These are phyloP conservation scores for Cettia cetti DNA, from an alignment of 2,113 vertebrate genomes.

Conservation along the genomic window DNA sequence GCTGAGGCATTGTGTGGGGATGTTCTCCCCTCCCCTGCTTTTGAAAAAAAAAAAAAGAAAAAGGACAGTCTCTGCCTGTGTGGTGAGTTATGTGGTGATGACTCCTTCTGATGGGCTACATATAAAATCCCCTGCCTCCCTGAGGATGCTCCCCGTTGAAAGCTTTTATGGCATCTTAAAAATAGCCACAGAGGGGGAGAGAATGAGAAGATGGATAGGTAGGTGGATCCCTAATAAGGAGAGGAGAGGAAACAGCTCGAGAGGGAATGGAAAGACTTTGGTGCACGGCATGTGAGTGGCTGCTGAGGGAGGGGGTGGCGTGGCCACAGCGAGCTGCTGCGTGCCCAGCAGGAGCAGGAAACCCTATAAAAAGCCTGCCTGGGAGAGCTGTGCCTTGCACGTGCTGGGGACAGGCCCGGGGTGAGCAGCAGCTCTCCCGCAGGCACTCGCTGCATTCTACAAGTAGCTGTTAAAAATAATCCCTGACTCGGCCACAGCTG, in stretches of 20 bases:
- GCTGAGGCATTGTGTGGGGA: neutral
- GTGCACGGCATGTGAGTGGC: slow-evolving; percentile 26
- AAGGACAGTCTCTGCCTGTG: neutral
- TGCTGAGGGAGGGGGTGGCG: neutral
- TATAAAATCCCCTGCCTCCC: slow-evolving; percentile 8
- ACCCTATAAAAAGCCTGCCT: slow-evolving; percentile 38
- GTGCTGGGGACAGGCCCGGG: neutral
- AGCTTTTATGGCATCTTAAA: slow-evolving; percentile 64
- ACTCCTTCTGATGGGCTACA: neutral
- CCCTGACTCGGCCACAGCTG: neutral
- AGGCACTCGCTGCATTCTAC: neutral
- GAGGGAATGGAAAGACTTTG: slow-evolving; percentile 65
- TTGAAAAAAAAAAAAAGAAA: neutral
- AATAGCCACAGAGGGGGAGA: slow-evolving; percentile 57
- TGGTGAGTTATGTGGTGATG: slow-evolving; percentile 24
- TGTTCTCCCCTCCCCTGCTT: neutral
- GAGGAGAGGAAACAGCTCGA: slow-evolving; percentile 39
- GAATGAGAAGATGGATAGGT: slow-evolving; percentile 55
- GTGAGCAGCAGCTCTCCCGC: neutral
- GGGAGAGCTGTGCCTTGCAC: neutral
- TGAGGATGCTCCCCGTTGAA: slow-evolving; percentile 49
- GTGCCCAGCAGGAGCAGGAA: neutral
- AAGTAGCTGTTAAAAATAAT: slow-evolving; percentile 38
- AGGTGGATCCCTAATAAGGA: slow-evolving; percentile 64
- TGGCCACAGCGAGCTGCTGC: neutral